These are phyloP conservation scores for Pseudoatta argentina DNA, from an alignment of 1,140 invertebrate species.

Conservation along the genomic window DNA sequence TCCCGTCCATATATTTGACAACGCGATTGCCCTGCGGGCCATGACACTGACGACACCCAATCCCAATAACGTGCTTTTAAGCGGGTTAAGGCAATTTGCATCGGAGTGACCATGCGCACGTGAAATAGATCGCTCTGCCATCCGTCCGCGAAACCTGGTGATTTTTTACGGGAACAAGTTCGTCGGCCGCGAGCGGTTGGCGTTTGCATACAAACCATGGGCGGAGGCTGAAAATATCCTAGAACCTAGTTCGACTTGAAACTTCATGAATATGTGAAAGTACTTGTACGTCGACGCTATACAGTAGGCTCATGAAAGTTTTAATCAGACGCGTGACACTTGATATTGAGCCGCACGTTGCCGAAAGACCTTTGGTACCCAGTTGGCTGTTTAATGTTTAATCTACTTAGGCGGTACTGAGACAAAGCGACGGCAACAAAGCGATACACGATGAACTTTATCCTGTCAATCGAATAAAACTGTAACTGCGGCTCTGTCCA, in stretches of 20 bases:
- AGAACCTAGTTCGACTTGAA: constrained; percentile 46
- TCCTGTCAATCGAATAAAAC: constrained; percentile 48
- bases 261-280: constrained; percentile 60
- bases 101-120: constrained; percentile 16
- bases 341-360: constrained; percentile 30
- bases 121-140: constrained; percentile 36
- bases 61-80: constrained; percentile 57
- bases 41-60: constrained; percentile 20
- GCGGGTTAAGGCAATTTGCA: constrained; percentile 41
- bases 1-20: constrained; percentile 5
- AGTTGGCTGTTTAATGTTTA: constrained; percentile 54
- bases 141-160: constrained; percentile 19
- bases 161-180: constrained; percentile 32
- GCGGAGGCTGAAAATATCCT: constrained; percentile 35
- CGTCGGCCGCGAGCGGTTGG: constrained; percentile 8
- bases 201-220: constrained; percentile 53
- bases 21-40: constrained; percentile 8
- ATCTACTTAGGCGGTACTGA: constrained; percentile 40
- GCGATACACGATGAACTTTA: constrained; percentile 42
- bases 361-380: constrained; percentile 28
- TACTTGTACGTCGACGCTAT: constrained; percentile 32
- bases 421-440: constrained; percentile 37
- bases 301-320: constrained; percentile 50
- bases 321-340: constrained; percentile 63
- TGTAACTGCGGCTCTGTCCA: not conserved